A percentile compares a stretch with the other conserved stretches of the same genome.
phyloP scores from a whole-genome alignment of 2,113 vertebrate species.

The Albula goreensis region DNA sequence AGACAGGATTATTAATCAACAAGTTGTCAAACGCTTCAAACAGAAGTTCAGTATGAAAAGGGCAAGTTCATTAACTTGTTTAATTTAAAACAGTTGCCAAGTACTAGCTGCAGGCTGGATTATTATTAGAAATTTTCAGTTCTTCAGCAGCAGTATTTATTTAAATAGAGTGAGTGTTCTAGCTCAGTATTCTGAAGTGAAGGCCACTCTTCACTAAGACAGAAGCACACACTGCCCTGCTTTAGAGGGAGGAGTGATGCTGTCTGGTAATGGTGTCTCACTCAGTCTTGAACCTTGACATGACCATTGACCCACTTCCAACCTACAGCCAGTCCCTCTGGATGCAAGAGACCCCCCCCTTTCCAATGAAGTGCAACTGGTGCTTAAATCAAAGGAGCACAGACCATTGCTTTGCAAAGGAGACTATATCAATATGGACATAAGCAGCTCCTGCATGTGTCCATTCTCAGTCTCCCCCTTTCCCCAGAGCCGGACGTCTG shows the following conservation, averaged over 20 bases:
- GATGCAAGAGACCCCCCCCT: constrained; percentile 54
- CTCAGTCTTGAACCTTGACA: constrained; percentile 54
- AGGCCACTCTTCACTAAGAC: constrained; percentile 39
- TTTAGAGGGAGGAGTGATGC: constrained; percentile 44
- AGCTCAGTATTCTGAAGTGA: constrained; percentile 27
- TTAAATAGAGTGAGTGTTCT: constrained; percentile 35
- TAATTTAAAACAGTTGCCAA: constrained; percentile 1
- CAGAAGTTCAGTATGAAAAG: constrained; percentile 52
- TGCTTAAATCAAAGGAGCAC: background rate
- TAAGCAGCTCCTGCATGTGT: background rate
- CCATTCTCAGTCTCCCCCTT: background rate
- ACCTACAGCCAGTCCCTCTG: constrained; percentile 32
- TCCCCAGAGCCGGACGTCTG: background rate
- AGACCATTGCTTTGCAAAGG: background rate
- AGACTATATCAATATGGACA: background rate
- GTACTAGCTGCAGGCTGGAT: constrained; percentile 28
- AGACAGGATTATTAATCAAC: constrained; percentile 45
- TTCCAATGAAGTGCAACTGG: background rate
- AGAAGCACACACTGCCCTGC: constrained; percentile 53
- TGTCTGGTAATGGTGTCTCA: constrained; percentile 57
- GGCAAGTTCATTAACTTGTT: background rate
- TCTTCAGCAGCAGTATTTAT: constrained; percentile 24
- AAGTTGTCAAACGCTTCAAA: constrained; percentile 39
- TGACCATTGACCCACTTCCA: constrained; percentile 48
- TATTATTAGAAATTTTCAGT: constrained; percentile 41